Percentiles rank a stretch among this genome's conserved stretches.
These are phyloP conservation scores for Toxotes jaculatrix DNA, from an alignment of 2,113 vertebrate genomes.

Conservation along the genomic window DNA sequence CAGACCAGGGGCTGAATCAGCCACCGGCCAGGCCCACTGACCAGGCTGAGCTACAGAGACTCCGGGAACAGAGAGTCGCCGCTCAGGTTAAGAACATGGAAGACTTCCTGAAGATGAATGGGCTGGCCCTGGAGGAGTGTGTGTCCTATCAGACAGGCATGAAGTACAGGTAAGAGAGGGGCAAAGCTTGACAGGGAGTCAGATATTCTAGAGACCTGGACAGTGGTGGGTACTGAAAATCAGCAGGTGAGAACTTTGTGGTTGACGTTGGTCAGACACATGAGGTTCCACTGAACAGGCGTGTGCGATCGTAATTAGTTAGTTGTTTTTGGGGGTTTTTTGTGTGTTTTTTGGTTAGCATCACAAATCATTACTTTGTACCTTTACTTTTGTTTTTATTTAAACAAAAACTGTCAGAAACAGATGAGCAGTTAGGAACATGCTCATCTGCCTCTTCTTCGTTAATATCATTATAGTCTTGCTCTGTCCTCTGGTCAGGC, in stretches of 20 bases:
- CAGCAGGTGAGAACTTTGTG: conserved; percentile 41
- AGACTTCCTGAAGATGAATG: conserved; percentile 96
- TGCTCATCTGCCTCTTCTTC: not conserved
- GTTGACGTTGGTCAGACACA: conserved; percentile 17
- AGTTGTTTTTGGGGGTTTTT: not conserved
- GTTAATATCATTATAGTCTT: conserved; percentile 20
- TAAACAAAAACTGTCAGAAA: not conserved
- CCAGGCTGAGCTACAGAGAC: conserved; percentile 89
- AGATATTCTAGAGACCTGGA: not conserved
- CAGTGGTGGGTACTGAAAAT: conserved; percentile 41
- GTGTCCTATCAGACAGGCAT: conserved; percentile 94
- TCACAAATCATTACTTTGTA: not conserved
- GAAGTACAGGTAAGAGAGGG: conserved; percentile 95
- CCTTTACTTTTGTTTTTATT: conserved; percentile 16
- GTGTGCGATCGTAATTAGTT: not conserved
- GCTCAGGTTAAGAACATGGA: conserved; percentile 96
- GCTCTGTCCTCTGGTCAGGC: conserved; percentile 64
- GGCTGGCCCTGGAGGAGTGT: conserved; percentile 92
- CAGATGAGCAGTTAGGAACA: not conserved
- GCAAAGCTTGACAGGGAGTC: conserved; percentile 38
- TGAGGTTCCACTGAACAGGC: not conserved
- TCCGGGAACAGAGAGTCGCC: conserved; percentile 91
- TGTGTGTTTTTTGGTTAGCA: not conserved
- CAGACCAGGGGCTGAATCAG: conserved; percentile 92
- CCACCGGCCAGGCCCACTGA: conserved; percentile 84